A percentile compares a stretch with the other conserved stretches of the same genome.
Conservation (phyloP, 1,140 invertebrate genomes). For the Brachionus manjavacas region DNA sequence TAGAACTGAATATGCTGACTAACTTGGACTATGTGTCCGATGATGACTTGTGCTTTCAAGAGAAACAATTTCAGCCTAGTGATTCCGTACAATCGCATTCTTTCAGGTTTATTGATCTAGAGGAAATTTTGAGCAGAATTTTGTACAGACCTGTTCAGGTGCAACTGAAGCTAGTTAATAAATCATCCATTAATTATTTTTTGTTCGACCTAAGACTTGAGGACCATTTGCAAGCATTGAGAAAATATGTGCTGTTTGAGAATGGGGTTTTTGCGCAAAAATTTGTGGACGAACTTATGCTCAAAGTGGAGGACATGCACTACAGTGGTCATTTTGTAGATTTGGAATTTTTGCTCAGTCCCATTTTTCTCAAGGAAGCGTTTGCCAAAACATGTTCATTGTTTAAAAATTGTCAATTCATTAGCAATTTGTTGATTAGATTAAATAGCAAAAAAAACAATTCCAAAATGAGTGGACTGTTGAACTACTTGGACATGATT, state of each 20-base stretch:
- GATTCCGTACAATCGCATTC: neutral
- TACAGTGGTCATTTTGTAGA: neutral
- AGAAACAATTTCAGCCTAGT: neutral
- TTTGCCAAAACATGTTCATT: neutral
- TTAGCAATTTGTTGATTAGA: slow-evolving; percentile 6
- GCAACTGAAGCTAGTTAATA: neutral
- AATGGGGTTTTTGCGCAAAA: slow-evolving; percentile 41
- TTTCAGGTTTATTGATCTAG: slow-evolving; percentile 8
- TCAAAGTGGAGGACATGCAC: neutral
- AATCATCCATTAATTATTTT: neutral
- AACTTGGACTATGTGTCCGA: neutral
- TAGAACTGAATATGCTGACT: neutral
- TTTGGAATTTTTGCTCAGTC: slow-evolving; percentile 15
- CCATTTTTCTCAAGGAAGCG: slow-evolving; percentile 19
- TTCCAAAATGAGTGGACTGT: neutral
- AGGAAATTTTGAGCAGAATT: slow-evolving; percentile 27
- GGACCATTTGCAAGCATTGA: slow-evolving; percentile 35
- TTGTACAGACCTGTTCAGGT: slow-evolving; percentile 22
- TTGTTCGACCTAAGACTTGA: slow-evolving; percentile 26
- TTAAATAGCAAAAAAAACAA: neutral
- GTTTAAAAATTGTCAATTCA: slow-evolving; percentile 12
- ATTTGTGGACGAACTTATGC: slow-evolving; percentile 15
- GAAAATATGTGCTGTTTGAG: slow-evolving; percentile 33
- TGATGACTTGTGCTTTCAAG: neutral
- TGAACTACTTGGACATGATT: slow-evolving; percentile 35